Evolutionary conservation across 2,113 vertebrate genomes (phyloP).

Genomic region (Ammodramus savannarum): DNA sequence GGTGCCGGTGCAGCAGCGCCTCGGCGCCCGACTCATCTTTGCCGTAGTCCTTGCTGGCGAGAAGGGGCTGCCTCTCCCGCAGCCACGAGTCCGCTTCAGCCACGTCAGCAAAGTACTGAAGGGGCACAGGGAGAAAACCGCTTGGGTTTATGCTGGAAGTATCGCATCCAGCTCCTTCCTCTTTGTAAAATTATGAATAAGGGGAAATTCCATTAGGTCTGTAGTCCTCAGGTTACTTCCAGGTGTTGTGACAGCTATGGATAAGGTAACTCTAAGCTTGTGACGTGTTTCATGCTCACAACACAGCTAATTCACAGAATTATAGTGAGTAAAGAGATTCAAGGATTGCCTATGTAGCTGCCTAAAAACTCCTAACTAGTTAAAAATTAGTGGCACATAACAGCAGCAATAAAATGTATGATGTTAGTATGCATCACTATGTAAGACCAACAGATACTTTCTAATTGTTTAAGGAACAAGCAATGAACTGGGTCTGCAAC

Average conservation of each 20-base stretch:
- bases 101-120: constrained; percentile 83
- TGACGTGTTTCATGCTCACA: neutral
- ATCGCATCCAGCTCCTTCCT: neutral
- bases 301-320: neutral
- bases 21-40: constrained; percentile 75
- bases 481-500: neutral
- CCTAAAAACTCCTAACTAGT: neutral
- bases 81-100: constrained; percentile 82
- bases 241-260: neutral
- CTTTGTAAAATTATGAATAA: neutral
- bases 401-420: neutral
- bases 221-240: neutral
- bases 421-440: neutral
- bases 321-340: neutral
- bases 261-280: rapidly evolving
- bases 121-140: neutral
- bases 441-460: neutral
- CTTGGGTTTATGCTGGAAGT: neutral
- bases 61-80: constrained; percentile 71
- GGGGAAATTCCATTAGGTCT: neutral
- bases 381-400: neutral
- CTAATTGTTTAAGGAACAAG: neutral
- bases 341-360: neutral
- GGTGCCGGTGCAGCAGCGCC: constrained; percentile 77
- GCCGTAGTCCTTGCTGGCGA: constrained; percentile 75